phyloP scores from a whole-genome alignment of 2,888 invertebrate species.

The Parasteatoda lunata region DNA sequence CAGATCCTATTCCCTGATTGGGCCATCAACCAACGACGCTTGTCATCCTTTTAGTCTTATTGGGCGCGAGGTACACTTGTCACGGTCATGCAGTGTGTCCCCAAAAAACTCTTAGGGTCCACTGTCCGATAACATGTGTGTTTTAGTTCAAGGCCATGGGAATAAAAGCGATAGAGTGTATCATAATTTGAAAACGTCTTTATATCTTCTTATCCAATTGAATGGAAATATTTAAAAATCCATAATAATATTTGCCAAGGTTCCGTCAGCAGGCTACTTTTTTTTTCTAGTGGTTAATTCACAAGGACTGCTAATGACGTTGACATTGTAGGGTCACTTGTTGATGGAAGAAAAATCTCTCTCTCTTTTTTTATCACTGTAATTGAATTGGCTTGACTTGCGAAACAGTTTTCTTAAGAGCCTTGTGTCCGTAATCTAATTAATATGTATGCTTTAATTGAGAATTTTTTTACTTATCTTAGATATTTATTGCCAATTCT shows the following conservation, averaged over 20 bases:
- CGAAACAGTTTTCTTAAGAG: constrained; percentile 16
- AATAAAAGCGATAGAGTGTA: constrained; percentile 62
- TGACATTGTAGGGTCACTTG: constrained; percentile 49
- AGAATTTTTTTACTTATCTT: too few species aligned
- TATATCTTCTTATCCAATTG: constrained; percentile 34
- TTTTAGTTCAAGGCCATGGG: constrained; percentile 62
- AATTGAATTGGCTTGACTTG: constrained; percentile 18
- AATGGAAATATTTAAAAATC: constrained; percentile 9
- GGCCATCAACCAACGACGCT: constrained; percentile 1
- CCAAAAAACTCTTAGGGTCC: constrained; percentile 38
- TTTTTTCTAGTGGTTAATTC: neutral
- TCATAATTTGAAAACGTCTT: constrained; percentile 34
- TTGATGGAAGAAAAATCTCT: constrained; percentile 29
- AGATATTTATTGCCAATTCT: too few species aligned
- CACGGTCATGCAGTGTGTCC: constrained; percentile 30
- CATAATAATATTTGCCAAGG: neutral
- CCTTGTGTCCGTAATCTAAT: constrained; percentile 28
- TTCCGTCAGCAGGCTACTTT: constrained; percentile 44
- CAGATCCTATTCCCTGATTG: neutral
- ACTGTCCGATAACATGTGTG: constrained; percentile 55
- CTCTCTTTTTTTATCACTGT: constrained; percentile 32
- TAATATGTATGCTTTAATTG: too few species aligned
- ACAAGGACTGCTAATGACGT: constrained; percentile 47
- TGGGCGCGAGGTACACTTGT: neutral
- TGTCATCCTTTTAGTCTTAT: neutral